These are phyloP conservation scores for Phaedon cochleariae DNA, from an alignment of 2,888 invertebrate genomes.

Conservation along the genomic window DNA sequence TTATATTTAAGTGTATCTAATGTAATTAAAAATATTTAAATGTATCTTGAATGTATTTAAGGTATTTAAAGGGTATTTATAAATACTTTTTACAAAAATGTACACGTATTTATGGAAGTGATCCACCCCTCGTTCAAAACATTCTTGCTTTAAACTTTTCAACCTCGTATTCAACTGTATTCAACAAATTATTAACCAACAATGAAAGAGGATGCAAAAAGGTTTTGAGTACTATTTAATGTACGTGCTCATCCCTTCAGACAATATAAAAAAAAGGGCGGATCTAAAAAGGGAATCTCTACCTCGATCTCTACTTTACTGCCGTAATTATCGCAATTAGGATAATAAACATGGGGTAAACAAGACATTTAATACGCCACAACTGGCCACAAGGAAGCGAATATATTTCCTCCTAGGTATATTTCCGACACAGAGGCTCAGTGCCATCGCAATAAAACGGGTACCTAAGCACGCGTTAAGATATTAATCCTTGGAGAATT, in stretches of 20 bases:
- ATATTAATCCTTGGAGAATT: constrained; percentile 22
- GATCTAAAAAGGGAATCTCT: not conserved
- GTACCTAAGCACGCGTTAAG: constrained; percentile 9
- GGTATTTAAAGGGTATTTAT: too few relatives aligned
- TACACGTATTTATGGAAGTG: too few relatives aligned
- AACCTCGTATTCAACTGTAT: too few relatives aligned
- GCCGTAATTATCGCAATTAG: not conserved
- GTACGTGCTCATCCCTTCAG: not conserved
- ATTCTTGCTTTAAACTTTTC: too few relatives aligned
- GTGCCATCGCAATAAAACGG: constrained; percentile 22
- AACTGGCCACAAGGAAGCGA: constrained; percentile 1
- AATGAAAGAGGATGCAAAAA: not conserved
- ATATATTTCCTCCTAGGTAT: constrained; percentile 17
- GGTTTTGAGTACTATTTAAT: not conserved
- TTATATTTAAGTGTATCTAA: too few relatives aligned
- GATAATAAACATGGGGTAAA: not conserved
- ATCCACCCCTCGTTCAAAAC: too few relatives aligned
- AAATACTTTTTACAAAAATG: too few relatives aligned
- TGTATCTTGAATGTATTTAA: too few relatives aligned
- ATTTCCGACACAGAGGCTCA: not conserved
- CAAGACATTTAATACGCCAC: not conserved
- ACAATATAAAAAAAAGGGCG: not conserved
- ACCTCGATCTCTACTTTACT: constrained; percentile 3
- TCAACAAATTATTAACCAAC: too few relatives aligned
- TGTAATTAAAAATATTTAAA: too few relatives aligned